phyloP scores from a whole-genome alignment of 1,140 invertebrate species.

The Metaphire vulgaris region DNA sequence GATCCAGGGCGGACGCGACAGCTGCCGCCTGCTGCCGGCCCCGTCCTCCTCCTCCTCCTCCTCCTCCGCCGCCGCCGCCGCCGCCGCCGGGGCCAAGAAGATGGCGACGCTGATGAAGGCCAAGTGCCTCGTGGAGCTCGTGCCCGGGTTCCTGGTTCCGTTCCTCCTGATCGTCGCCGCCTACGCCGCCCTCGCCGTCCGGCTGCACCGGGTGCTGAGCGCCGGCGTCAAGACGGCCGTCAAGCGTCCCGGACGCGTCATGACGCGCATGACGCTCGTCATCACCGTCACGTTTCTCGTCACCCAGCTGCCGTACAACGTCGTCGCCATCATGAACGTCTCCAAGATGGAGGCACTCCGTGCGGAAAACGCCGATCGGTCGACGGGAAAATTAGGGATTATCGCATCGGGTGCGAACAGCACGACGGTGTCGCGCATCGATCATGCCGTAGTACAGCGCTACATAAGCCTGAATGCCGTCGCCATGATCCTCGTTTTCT shows the following conservation, averaged over 20 bases:
- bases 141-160: slow-evolving; percentile 2
- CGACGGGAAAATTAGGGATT: too few species aligned
- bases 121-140: background rate
- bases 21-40: background rate
- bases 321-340: background rate
- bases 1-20: background rate
- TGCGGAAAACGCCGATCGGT: slow-evolving; percentile 6
- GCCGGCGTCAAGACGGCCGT: background rate
- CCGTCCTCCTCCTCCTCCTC: too few species aligned
- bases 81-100: too few species aligned
- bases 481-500: slow-evolving; percentile 14
- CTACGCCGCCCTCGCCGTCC: background rate
- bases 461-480: background rate
- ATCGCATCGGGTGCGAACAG: too few species aligned
- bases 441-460: background rate
- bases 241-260: background rate
- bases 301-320: slow-evolving; percentile 4
- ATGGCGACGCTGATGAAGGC: background rate
- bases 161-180: background rate
- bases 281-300: background rate
- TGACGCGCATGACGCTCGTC: slow-evolving; percentile 2
- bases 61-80: too few species aligned
- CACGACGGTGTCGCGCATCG: too few species aligned
- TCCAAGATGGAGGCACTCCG: background rate
- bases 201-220: background rate